Conservation (phyloP, 1,140 invertebrate species). For the Mamestra configurata region DNA sequence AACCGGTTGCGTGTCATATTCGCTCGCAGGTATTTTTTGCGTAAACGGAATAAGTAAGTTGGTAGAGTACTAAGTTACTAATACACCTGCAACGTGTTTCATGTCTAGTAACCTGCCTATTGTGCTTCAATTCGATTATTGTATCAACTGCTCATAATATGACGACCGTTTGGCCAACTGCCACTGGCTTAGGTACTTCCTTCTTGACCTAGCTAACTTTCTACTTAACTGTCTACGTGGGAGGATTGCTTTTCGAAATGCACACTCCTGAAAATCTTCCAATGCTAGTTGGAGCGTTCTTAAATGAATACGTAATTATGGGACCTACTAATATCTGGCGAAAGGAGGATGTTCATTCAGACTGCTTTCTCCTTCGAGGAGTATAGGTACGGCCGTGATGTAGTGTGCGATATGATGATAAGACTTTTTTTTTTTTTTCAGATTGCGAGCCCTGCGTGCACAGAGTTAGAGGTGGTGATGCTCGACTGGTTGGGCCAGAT, state of each 20-base stretch:
- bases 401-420: not conserved
- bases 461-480: conserved; percentile 98
- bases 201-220: too few species aligned
- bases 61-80: not conserved
- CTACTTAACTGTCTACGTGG: too few species aligned
- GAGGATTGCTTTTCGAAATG: too few species aligned
- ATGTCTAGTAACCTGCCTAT: not conserved
- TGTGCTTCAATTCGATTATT: not conserved
- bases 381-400: not conserved
- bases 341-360: too few species aligned
- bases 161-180: too few species aligned
- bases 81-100: not conserved
- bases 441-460: conserved; percentile 98
- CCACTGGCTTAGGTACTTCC: too few species aligned
- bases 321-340: too few species aligned
- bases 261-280: too few species aligned
- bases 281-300: too few species aligned
- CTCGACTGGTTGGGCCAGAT: conserved; percentile 99
- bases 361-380: not conserved
- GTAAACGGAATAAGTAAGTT: not conserved
- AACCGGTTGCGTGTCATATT: conserved; percentile 59
- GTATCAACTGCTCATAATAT: not conserved
- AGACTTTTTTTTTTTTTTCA: conserved; percentile 74
- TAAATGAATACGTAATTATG: too few species aligned
- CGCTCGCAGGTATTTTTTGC: conserved; percentile 24